Base-by-base conservation (phyloP, 2,888 invertebrate species). In the Metacarcinus magister region DNA sequence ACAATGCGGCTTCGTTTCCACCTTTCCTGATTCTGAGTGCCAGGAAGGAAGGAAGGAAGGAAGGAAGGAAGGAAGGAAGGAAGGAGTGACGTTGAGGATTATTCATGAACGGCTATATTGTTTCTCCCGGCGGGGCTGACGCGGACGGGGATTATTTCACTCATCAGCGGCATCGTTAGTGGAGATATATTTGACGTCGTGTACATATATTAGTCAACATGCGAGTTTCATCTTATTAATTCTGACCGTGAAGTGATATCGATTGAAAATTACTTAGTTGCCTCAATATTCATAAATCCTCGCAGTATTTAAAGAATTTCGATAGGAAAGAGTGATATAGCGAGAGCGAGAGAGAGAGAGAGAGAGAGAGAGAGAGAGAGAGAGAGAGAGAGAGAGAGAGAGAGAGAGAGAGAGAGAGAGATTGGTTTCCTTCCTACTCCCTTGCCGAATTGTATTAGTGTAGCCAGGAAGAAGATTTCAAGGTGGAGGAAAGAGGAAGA, bases 231-330 rank as follows among this genome's bases (percentile, higher is more conserved):
- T 67, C 67, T 67, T 16, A 67, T 67, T 67, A 67, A 67, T 67
- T 67, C 67, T 7, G 23, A 5, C 67, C 23, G 67, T n/a, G 67
- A 67, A 67, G 67, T 67, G 67, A n/a, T n/a, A 67, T 67, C 67
- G 67, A 67, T 67, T 67, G 67, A 67, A 67, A 67, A 67, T 67
- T 67, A 67, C 67, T 67, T 67, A 67, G 67, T 67, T 16, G 67
- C 67, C n/a, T 67, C 67, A n/a, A 67, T 67, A 67, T 67, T 67
- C 67, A 67, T 67, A 67, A 67, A 67, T 67, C n/a, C n/a, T 67
- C 0, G n/a, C n/a, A n/a, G 67, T 67, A 67, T 67, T 67, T 67
- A 67, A 67, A 67, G 67, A 67, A 67, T 67, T 67, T n/a, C 67
- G 67, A 67, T 67, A 67, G n/a, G n/a, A 7, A n/a, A 67, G 23